Evolutionary conservation across 2,888 invertebrate genomes (phyloP).

Genomic region (Oligia fasciuncula): DNA sequence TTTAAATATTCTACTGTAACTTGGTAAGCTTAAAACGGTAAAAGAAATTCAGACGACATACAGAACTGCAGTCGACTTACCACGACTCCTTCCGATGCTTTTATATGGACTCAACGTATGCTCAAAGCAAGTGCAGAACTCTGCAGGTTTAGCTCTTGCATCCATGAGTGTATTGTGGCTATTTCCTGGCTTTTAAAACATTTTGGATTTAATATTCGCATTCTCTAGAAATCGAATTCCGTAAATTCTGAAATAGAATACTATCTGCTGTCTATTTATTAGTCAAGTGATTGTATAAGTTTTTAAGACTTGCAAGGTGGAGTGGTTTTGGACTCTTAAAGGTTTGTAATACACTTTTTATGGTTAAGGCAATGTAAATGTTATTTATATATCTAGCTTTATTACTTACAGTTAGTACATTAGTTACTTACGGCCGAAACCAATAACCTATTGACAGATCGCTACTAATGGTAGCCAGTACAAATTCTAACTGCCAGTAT

Average conservation of each 20-base stretch:
- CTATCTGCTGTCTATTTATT: no score
- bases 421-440: no score
- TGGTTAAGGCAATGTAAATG: no score
- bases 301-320: neutral
- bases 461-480: no score
- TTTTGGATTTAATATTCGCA: neutral
- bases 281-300: neutral
- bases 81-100: conserved; percentile 5
- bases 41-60: neutral
- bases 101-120: conserved; percentile 2
- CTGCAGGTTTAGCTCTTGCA: conserved; percentile 6
- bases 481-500: no score
- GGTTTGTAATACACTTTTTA: neutral
- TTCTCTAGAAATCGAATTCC: neutral
- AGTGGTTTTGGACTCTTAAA: neutral
- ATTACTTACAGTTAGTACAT: no score
- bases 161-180: conserved; percentile 13
- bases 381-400: no score
- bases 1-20: neutral
- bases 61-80: neutral
- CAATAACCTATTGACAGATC: no score
- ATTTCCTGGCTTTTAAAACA: neutral
- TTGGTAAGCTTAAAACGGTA: neutral
- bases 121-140: conserved; percentile 14
- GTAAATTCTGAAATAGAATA: neutral